Conservation (phyloP, 2,113 vertebrate species). For the Heterotilapia buettikoferi region DNA sequence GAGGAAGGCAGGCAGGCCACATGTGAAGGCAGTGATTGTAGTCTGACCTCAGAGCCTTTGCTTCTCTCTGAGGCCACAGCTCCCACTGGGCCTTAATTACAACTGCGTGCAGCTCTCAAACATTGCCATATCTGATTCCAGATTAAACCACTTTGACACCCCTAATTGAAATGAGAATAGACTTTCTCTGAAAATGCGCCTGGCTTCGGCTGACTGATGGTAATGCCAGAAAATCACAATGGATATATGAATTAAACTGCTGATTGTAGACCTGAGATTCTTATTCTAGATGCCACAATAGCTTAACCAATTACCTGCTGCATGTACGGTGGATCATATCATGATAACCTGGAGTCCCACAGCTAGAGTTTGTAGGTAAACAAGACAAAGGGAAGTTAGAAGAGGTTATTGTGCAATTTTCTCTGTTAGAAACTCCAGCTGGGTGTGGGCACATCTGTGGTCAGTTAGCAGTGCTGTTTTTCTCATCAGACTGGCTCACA, state of each 20-base stretch:
- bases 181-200: conserved; percentile 12
- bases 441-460: conserved; percentile 8
- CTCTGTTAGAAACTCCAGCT: neutral
- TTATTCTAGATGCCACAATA: neutral
- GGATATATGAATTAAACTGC: neutral
- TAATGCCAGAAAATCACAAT: neutral
- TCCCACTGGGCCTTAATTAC: conserved; percentile 50
- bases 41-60: conserved; percentile 31
- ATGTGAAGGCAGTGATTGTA: conserved; percentile 34
- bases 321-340: neutral
- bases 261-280: neutral
- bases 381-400: neutral
- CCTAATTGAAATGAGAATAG: conserved; percentile 39
- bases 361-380: conserved; percentile 1
- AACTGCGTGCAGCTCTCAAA: conserved; percentile 1
- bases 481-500: conserved; percentile 17
- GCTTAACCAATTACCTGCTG: conserved; percentile 35
- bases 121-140: conserved; percentile 36
- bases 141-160: conserved; percentile 36
- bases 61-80: conserved; percentile 6
- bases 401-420: conserved; percentile 6
- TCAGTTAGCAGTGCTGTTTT: conserved; percentile 14
- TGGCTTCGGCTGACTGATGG: neutral
- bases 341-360: conserved; percentile 9
- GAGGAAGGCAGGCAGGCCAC: neutral